phyloP scores from a whole-genome alignment of 2,113 vertebrate species.

The Formicarius rufipectus region DNA sequence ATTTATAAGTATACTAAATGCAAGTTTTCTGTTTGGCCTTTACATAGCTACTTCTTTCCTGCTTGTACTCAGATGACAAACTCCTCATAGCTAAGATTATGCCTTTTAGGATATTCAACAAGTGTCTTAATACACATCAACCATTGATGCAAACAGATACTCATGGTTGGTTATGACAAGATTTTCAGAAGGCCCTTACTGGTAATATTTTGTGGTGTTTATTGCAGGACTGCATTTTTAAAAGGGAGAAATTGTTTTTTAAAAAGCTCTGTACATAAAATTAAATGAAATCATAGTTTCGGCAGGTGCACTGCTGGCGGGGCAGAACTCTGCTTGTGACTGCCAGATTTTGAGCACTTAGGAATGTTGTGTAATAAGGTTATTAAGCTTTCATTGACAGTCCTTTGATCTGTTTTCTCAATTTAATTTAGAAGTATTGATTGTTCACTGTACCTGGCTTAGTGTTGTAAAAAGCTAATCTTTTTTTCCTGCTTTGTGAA shows the following conservation, averaged over 20 bases:
- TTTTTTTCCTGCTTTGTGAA: constrained; percentile 21
- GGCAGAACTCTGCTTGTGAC: background rate
- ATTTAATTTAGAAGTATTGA: background rate
- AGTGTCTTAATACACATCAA: background rate
- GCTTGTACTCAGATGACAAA: background rate
- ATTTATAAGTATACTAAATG: background rate
- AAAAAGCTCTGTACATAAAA: background rate
- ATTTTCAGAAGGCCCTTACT: background rate
- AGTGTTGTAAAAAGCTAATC: background rate
- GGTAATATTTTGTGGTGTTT: background rate
- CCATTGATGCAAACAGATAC: background rate
- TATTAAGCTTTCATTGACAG: background rate
- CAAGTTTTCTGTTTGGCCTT: background rate
- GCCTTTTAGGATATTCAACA: background rate
- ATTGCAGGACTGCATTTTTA: background rate
- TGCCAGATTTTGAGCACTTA: background rate
- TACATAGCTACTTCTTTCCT: background rate
- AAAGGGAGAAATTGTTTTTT: background rate
- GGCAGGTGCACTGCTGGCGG: background rate
- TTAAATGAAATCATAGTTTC: background rate
- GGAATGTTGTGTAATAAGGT: background rate
- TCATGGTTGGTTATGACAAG: background rate
- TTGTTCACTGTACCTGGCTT: background rate
- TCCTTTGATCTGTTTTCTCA: background rate
- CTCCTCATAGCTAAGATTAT: background rate